Evolutionary conservation across 2,797 vertebrate species (phyloP), one percentile per base, ranked within the genome.

Genomic region (Myotis findleyi): DNA sequence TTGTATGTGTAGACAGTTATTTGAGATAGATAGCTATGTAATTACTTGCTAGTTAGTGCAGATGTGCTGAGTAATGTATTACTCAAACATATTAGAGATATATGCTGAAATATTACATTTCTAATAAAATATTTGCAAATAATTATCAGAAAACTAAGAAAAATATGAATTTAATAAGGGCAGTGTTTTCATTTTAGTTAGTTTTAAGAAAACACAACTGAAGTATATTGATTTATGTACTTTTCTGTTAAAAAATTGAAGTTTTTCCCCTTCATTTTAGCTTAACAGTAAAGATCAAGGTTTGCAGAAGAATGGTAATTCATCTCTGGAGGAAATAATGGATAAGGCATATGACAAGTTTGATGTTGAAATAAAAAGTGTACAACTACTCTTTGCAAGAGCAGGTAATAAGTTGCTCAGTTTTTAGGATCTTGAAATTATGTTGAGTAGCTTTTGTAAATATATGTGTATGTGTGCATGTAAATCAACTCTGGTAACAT

Each of bases 311-410:
- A 87, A 98, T 3, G 98, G 98, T 0, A 98, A 97, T 95, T 99
- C 99, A 2, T 99, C 99, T 47, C 97, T 99, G 92, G 99, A 99
- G 96, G 99, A 99, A 96, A 99, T 99, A 92, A 99, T 99, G 99
- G 99, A 99, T 95, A 99, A 99, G 94, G 99, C 99, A n/a, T 99
- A 99, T 80, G 99, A 99, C 95, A 99, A 98, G 86, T 99, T 99
- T 97, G 98, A 98, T 33, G 98, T 99, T 86, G 98, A 99, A 98
- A 99, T 99, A 62, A 99, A 99, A 94, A 99, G 98, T 38, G 99
- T 99, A 7, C 99, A 99, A 57, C 98, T 99, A 75, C 99, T 99
- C 10, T 99, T 99, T 98, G 99, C 99, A 98, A 99, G 98, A 97
- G 98, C 99, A 98, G 99, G 99, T 99, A 87, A 93, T 87, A 25